Evolutionary conservation across 2,797 vertebrate species (phyloP).

Genomic region (Hybognathus amarus): DNA sequence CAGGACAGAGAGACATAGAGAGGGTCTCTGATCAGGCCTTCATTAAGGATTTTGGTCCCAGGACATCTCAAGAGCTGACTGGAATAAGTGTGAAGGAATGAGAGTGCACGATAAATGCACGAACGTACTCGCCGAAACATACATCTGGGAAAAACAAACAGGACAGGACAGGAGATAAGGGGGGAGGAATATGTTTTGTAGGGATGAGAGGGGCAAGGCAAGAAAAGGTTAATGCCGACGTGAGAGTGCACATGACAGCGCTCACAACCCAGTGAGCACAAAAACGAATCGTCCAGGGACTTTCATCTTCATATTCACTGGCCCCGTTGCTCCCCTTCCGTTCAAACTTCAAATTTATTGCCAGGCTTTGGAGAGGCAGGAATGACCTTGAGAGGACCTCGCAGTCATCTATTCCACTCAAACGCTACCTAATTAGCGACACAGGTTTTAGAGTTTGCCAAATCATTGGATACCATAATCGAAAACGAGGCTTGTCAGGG

Average conservation of each 20-base stretch:
- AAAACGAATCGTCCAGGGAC: constrained; percentile 63
- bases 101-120: constrained; percentile 23
- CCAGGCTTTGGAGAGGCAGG: constrained; percentile 59
- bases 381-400: constrained; percentile 73
- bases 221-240: constrained; percentile 74
- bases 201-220: constrained; percentile 29
- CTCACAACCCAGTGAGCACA: constrained; percentile 53
- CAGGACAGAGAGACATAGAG: constrained; percentile 32
- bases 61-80: constrained; percentile 23
- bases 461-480: constrained; percentile 74
- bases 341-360: constrained; percentile 66
- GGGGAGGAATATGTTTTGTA: constrained; percentile 38
- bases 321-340: constrained; percentile 53
- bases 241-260: constrained; percentile 65
- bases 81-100: neutral
- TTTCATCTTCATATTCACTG: constrained; percentile 67
- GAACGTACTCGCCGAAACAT: constrained; percentile 31
- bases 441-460: constrained; percentile 71
- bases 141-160: constrained; percentile 40
- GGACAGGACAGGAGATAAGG: constrained; percentile 26
- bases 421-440: constrained; percentile 77
- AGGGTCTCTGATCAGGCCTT: constrained; percentile 50
- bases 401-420: constrained; percentile 70
- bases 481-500: constrained; percentile 74
- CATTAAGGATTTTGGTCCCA: constrained; percentile 43